These are phyloP conservation scores for Echinometra lucunter DNA, from an alignment of 53 echinoderm and acorn worm genomes.

Conservation along the genomic window DNA sequence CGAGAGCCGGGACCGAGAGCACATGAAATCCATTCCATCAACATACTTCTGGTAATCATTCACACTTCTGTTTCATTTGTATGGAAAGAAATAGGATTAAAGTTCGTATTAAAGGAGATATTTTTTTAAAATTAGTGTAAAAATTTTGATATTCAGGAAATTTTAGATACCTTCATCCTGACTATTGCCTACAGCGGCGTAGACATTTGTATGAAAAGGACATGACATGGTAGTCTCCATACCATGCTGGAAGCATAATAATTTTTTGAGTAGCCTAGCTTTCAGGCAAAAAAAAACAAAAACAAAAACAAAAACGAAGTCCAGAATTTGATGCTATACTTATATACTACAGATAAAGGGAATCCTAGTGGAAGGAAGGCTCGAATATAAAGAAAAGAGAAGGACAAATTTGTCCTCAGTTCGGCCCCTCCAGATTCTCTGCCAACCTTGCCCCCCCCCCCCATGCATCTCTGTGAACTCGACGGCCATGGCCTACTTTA, in stretches of 20 bases:
- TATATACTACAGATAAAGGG: too few species aligned
- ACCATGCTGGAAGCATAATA: background rate
- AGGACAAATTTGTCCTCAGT: too few species aligned
- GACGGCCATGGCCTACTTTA: too few species aligned
- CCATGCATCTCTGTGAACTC: too few species aligned
- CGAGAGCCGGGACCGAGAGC: too few species aligned
- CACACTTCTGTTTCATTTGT: background rate
- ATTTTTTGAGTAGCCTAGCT: background rate
- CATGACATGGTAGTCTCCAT: background rate
- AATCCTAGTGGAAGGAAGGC: too few species aligned
- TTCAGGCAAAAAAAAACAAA: background rate
- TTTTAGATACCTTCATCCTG: constrained; percentile 68
- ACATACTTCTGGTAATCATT: background rate
- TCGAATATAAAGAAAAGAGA: too few species aligned
- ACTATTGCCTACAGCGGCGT: constrained; percentile 33
- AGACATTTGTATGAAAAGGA: constrained; percentile 31
- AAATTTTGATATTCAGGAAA: background rate
- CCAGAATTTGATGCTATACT: too few species aligned
- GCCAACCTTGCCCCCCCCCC: too few species aligned
- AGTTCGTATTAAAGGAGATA: background rate
- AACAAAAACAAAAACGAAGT: too few species aligned
- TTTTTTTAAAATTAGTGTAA: background rate
- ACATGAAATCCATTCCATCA: constrained; percentile 20
- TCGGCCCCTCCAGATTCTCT: too few species aligned
- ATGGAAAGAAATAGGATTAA: background rate